Base-by-base conservation (phyloP, 2,797 vertebrate genomes). In the Schizopygopsis malacanthus region DNA sequence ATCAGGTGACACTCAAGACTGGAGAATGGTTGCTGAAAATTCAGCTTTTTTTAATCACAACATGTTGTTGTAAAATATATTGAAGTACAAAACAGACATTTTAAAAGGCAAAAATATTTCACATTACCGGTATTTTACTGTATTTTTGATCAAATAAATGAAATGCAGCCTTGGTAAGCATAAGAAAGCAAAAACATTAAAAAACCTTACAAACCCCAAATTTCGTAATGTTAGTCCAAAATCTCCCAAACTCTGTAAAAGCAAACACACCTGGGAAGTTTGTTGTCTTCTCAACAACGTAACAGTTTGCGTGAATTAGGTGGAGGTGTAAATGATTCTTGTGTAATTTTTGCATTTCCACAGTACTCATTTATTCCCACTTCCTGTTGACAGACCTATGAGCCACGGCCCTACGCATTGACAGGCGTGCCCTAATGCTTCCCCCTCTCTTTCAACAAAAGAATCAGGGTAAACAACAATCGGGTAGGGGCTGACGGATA, bases 391-490 rank as follows among this genome's bases (percentile, higher is more conserved):
- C 71, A 73, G 73, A 81, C 52, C 76, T 41, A 61, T 59, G 81
- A 79, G 77, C 76, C 80, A 79, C 9, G 43, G 41, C 73, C 73
- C 67, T 45, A 12, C 15, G n/a, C n/a, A n/a, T 37, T 47, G 45
- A 72, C 33, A 88, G 85, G 88, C 79, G 75, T 65, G 84, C 70
- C 67, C 71, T 18, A 67, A 88, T 77, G 65, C 39, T 15, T 52
- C 71, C 63, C 54, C 81, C 83, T 84, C 90, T 94, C 92, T 94
- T 93, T 94, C 93, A 93, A 91, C 87, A 92, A 92, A 91, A 93
- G 93, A 93, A 88, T 85, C 90, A 87, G 73, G 89, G 89, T 85
- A 86, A 71, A 88, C 91, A 92, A 91, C 88, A 91, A 88, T 90
- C 73, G 77, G 86, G 41, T 88, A 69, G 85, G 15, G 83, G 84